Base-by-base conservation (phyloP, 2,888 invertebrate species). In the Drosophila hawaiiensis region DNA sequence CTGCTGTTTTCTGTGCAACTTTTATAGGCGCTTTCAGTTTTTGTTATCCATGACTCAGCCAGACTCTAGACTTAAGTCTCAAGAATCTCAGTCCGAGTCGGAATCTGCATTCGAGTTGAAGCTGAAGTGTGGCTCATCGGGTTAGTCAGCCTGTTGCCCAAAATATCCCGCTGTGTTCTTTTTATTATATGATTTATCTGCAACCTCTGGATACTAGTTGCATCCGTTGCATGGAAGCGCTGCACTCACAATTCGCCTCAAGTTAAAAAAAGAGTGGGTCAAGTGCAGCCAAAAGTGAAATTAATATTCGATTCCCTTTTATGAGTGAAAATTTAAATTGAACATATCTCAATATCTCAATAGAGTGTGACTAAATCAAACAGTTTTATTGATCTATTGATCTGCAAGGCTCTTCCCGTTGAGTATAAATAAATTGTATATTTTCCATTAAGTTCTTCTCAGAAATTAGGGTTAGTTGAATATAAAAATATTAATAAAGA, bases 251-350 rank as follows among this genome's bases (percentile, higher is more conserved):
- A 68, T 75, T 75, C 76, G 70, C 56, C 61, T 81, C 59, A 66
- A 69, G 68, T 73, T 64, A 84, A 71, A 82, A 43, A 68, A 73
- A 80, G 90, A 86, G 88, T 86, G 91, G 91, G 86, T 86, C 86
- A 86, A 86, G 91, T 91, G 86, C 86, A 86, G 90, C 76, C 90
- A 86, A 91, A 86, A 86, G 86, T 91, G 91, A 86, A 91, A 91
- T 86, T 82, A 89, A 79, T 89, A 83, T 90, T 80, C 63, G 49
- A 61, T 70, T 61, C 71, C 73, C 83, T 73, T 78, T 31, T 31
- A 59, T 25, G 35, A 3, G 25, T 50, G 4, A 4, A 16, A 28
- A 19, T 25, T 16, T 7, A 14, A 39, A 39, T 41, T 29, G 5
- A 58, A 6, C 0, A 5, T 3, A n/a, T n/a, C n/a, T 50, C 49